Base-by-base conservation (phyloP, 2,113 vertebrate species). In the Rhinoderma darwinii region DNA sequence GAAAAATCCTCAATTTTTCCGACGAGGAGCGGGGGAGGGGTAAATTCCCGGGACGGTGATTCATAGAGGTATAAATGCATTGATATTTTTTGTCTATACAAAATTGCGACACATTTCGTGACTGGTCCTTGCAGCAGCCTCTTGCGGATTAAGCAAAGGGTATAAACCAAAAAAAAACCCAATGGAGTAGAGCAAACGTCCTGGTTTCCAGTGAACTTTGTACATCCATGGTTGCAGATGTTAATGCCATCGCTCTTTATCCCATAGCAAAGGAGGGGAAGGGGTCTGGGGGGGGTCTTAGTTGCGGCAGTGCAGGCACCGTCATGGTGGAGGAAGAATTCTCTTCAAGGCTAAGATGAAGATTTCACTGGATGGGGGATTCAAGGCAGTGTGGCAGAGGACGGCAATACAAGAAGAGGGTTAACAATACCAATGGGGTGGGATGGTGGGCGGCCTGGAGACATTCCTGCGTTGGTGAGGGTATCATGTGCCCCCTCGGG, bases 331-430 rank as follows among this genome's bases (percentile, higher is more conserved):
- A 70, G 77, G 84, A 80, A 86, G 77, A 86, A 25, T 72, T 73
- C n/a, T 81, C 84, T 81, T 86, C 84, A 86, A 86, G 84, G 77
- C 77, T 50, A 44, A 86, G 77, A 86, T 81, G 76, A 51, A 54
- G 76, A 81, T 56, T 43, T 70, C n/a, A 15, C 39, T 63, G 68
- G 78, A 59, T 70, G 68, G 61, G 75, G 56, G 43, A n/a, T n/a
- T 77, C 84, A 80, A 86, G 84, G 84, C 84, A 86, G 47, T 80
- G 47, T 72, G 84, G 84, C 84, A 61, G 47, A 44, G 76, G 77
- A 72, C 8, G 41, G 84, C 84, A 81, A 86, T 80, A 80, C 76
- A 81, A 80, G 63, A 61, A 72, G 27, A 9, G 51, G 84, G 63
- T 7, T 73, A 70, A 86, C 77, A 30, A 86, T 86, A 77, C 84